Evolutionary conservation across 2,888 invertebrate genomes (phyloP).

Genomic region (Calameuta filiformis): DNA sequence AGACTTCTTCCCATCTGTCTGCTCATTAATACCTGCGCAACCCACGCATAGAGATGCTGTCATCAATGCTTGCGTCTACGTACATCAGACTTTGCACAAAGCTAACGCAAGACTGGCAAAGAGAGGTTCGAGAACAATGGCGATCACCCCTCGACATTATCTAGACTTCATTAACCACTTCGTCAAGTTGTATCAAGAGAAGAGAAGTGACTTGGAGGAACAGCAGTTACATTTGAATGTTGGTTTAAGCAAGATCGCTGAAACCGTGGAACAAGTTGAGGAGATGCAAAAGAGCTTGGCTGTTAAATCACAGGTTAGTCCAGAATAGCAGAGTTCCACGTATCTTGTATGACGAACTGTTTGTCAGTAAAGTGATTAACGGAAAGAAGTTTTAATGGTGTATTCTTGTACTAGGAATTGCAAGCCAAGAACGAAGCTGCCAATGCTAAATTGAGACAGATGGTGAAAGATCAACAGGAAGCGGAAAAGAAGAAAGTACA

Average conservation of each 20-base stretch:
- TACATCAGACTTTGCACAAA: constrained; percentile 96
- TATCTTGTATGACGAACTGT: constrained; percentile 7
- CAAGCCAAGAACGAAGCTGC: constrained; percentile 99
- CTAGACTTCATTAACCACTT: constrained; percentile 99
- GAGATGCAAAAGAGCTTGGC: constrained; percentile 99
- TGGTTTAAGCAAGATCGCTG: constrained; percentile 97
- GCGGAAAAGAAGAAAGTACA: constrained; percentile 99
- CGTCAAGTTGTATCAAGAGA: constrained; percentile 97
- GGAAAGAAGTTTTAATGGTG: not conserved
- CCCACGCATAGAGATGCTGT: constrained; percentile 94
- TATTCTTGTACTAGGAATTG: constrained; percentile 71
- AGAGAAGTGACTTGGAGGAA: constrained; percentile 97
- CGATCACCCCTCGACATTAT: constrained; percentile 97
- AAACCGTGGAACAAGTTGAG: constrained; percentile 99
- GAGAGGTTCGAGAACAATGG: constrained; percentile 94
- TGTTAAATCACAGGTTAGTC: constrained; percentile 85
- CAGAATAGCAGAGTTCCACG: constrained; percentile 8
- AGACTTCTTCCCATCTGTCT: constrained; percentile 90
- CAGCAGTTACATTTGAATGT: constrained; percentile 99
- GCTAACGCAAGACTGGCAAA: constrained; percentile 92
- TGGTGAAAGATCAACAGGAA: constrained; percentile 99
- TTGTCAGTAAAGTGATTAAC: not conserved
- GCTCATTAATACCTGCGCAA: constrained; percentile 78
- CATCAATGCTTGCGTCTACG: constrained; percentile 98
- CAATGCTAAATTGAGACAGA: constrained; percentile 98